Evolutionary conservation across 2,797 vertebrate genomes (phyloP), one percentile per base, ranked within the genome.

Genomic region (Triplophysa yarkandensis): DNA sequence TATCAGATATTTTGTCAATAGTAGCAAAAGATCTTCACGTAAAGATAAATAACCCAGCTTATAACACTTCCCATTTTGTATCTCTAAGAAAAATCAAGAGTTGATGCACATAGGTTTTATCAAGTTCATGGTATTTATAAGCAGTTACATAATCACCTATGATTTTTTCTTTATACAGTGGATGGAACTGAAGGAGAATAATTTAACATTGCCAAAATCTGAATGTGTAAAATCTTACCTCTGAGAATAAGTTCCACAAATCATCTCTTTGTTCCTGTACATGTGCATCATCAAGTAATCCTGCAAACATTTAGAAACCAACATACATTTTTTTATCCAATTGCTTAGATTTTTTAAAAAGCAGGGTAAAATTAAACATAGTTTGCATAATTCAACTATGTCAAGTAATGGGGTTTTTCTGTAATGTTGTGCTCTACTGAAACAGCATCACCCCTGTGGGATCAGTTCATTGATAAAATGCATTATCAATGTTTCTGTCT

Each of bases 281-380:
- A 98, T 99, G 86, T 99, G 95, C 85, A 95, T 96, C 85, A 93
- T 94, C 90, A 99, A 92, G 83, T 96, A 99, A 88, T 98, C 96
- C 97, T 99, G 88, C 3, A 54, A 66, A 74, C 19, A 74, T 17
- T 65, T 27, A 64, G 32, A 64, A 3, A 41, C 39, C 11, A 13
- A 75, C 48, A 52, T 27, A 16, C 16, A 73, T 19, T 58, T 74
- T 30, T 30, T 30, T 6, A 30, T 3, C 6, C 30, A 30, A 30
- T 30, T n/a, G n/a, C n/a, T n/a, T n/a, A n/a, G n/a, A n/a, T n/a
- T n/a, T n/a, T n/a, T n/a, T n/a, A 4, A n/a, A 36, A 11, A 1
- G 34, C 16, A 7, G 43, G 16, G 43, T 2, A 7, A 17, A 44
- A 44, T n/a, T 1, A 43, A 43, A 14, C 16, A n/a, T 43, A 43